phyloP scores from a whole-genome alignment of 2,113 vertebrate species.

The Butorides virescens region DNA sequence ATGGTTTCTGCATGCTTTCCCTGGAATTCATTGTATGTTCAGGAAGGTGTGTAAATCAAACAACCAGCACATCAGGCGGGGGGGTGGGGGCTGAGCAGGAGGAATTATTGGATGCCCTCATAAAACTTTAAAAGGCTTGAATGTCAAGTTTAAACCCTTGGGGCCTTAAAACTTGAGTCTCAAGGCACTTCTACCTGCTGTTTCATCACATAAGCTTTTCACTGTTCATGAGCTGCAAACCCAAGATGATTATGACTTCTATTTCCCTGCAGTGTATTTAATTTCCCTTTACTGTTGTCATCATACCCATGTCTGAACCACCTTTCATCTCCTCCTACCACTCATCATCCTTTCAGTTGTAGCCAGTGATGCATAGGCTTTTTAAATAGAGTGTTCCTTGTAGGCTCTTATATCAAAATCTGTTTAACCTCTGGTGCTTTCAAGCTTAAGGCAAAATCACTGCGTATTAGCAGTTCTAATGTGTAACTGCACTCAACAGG shows the following conservation, averaged over 20 bases:
- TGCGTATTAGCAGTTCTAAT: slow-evolving; percentile 58
- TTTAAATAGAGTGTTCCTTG: slow-evolving; percentile 71
- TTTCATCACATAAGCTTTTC: slow-evolving; percentile 66
- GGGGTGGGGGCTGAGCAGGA: neutral
- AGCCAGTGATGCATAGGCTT: slow-evolving; percentile 69
- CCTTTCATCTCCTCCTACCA: slow-evolving; percentile 72
- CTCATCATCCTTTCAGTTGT: slow-evolving; percentile 70
- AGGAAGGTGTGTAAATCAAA: slow-evolving; percentile 61
- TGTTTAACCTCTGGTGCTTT: slow-evolving; percentile 72
- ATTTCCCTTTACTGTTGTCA: slow-evolving; percentile 72
- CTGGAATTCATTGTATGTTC: slow-evolving; percentile 5
- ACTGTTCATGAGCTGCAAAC: slow-evolving; percentile 69
- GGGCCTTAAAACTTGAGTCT: slow-evolving; percentile 62
- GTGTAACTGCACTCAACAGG: slow-evolving; percentile 42
- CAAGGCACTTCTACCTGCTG: slow-evolving; percentile 52
- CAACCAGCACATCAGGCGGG: slow-evolving; percentile 26
- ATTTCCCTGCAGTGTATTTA: slow-evolving; percentile 73
- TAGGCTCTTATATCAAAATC: slow-evolving; percentile 74
- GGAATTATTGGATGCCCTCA: slow-evolving; percentile 64
- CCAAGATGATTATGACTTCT: slow-evolving; percentile 69
- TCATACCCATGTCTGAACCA: slow-evolving; percentile 68
- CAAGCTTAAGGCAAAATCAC: slow-evolving; percentile 62
- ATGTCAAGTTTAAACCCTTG: slow-evolving; percentile 59
- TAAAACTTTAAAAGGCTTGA: slow-evolving; percentile 69
- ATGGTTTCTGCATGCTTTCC: slow-evolving; percentile 29